Base-by-base conservation (phyloP, 2,888 invertebrate species). In the Cyaniris semiargus region DNA sequence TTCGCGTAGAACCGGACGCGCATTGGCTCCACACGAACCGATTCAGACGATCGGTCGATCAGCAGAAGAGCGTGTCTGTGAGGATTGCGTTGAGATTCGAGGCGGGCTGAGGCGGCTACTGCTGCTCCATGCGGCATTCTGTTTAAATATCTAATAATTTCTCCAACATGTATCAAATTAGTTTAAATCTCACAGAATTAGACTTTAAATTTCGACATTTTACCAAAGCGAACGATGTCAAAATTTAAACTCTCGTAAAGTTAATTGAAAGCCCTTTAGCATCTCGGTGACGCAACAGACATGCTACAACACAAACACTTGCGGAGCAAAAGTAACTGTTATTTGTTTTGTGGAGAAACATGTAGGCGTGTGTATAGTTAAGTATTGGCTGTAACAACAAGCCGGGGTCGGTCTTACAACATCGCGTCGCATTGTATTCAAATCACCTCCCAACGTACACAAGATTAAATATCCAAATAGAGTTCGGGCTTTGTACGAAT, bases 1-100 rank as follows among this genome's bases (percentile, higher is more conserved):
- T 90, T 92, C 93, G 93, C 93, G 93, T 92, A 93, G 93, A 90
- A 93, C 92, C 93, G 93, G 92, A 91, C 89, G 92, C 93, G 92
- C 89, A 91, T 89, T 92, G 93, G 93, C 93, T 93, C 93, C 93
- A 88, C 92, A 92, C 93, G 93, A 91, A 92, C 92, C 90, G 90
- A 89, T 88, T 84, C 88, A 87, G 86, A 88, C 88, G 89, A 90
- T 89, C 89, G 90, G 89, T 90, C 87, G 89, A 87, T 83, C 90
- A 89, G 88, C 89, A 89, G 87, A 87, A 84, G 88, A 89, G 89
- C 89, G 89, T 88, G 89, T 87, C 88, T 86, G 87, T 85, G 87
- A 89, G 87, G 86, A 84, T 83, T 86, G 87, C 88, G 84, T 87
- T 86, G 88, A 88, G 89, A 86, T 82, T 82, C 79, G 80, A 83